phyloP scores from a whole-genome alignment of 2,113 vertebrate genomes.

The Sinocyclocheilus anophthalmus region DNA sequence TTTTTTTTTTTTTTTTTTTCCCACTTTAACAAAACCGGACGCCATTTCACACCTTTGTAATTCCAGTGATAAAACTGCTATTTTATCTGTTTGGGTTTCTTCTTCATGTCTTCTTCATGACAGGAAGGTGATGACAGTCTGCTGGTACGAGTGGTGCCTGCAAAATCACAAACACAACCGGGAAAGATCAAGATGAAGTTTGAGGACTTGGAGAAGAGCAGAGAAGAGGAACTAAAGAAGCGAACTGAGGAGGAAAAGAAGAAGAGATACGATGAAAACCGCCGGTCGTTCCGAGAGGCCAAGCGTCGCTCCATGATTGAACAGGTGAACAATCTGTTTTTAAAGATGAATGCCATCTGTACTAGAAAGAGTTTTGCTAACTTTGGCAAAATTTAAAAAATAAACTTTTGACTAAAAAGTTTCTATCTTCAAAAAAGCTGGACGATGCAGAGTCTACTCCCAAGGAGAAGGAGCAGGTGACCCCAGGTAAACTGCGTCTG shows the following conservation, averaged over 20 bases:
- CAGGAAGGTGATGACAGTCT: slow-evolving; percentile 92
- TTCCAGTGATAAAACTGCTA: neutral
- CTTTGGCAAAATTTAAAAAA: too few species aligned
- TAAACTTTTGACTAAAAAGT: too few species aligned
- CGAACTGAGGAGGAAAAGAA: slow-evolving; percentile 82
- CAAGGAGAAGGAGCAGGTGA: slow-evolving; percentile 72
- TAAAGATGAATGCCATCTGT: too few species aligned
- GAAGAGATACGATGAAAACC: slow-evolving; percentile 80
- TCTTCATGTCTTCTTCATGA: neutral
- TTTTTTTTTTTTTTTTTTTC: too few species aligned
- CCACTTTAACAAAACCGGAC: neutral
- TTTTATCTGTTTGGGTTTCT: neutral
- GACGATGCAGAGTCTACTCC: slow-evolving; percentile 71
- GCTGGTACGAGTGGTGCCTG: slow-evolving; percentile 85
- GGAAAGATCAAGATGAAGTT: slow-evolving; percentile 86
- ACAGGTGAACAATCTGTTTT: slow-evolving; percentile 55
- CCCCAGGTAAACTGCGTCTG: slow-evolving; percentile 88
- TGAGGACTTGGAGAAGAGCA: slow-evolving; percentile 82
- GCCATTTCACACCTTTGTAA: neutral
- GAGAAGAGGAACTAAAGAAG: slow-evolving; percentile 75
- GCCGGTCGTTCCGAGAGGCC: slow-evolving; percentile 82
- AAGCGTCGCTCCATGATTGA: slow-evolving; percentile 78
- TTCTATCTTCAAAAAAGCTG: slow-evolving; percentile 48
- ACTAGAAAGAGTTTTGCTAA: too few species aligned
- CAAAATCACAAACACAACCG: slow-evolving; percentile 78